phyloP scores from a whole-genome alignment of 2,113 vertebrate genomes.

The Nycticebus coucang region DNA sequence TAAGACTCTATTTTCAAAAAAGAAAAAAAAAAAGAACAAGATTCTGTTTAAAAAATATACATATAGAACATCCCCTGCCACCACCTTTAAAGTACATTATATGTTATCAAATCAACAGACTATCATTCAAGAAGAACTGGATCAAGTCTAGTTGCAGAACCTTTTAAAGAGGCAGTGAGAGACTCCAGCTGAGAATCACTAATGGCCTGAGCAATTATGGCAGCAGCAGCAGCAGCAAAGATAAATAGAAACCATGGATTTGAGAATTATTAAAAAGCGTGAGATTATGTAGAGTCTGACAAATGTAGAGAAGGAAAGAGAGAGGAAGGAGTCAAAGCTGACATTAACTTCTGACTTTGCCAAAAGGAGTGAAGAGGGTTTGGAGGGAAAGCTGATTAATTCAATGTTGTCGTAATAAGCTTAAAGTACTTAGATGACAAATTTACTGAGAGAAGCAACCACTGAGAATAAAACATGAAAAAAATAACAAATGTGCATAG shows the following conservation, averaged over 20 bases:
- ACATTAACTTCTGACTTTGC: background rate
- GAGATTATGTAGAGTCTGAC: background rate
- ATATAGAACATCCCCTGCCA: background rate
- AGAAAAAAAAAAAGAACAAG: too few species aligned
- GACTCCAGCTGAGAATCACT: background rate
- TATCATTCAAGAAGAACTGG: background rate
- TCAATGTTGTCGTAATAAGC: background rate
- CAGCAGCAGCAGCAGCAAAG: background rate
- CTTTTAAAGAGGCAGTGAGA: background rate
- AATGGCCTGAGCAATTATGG: background rate
- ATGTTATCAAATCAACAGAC: slow-evolving; percentile 13
- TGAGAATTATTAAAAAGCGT: background rate
- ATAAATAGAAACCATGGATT: background rate
- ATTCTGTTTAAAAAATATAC: too few species aligned
- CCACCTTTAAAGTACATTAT: background rate
- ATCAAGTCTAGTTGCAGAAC: background rate
- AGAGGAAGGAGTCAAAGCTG: background rate
- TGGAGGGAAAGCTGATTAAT: background rate
- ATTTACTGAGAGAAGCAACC: background rate
- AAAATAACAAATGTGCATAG: background rate
- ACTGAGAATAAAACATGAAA: background rate
- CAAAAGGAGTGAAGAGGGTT: background rate
- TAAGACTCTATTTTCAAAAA: too few species aligned
- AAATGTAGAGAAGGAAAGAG: background rate
- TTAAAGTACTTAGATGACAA: background rate